These are phyloP conservation scores for Plebejus anna DNA, from an alignment of 2,888 invertebrate genomes.

Conservation along the genomic window DNA sequence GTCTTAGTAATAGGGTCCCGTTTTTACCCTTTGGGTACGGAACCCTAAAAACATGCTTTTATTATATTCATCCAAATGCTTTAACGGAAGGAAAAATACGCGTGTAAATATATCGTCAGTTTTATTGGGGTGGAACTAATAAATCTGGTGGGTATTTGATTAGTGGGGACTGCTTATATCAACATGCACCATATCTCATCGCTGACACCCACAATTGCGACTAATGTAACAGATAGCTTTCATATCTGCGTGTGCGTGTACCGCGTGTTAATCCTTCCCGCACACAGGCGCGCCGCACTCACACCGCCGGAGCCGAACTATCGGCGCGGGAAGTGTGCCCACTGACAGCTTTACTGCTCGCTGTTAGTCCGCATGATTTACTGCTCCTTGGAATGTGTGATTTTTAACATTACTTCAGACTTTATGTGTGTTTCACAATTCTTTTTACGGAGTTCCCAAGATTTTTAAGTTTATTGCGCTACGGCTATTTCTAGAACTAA, in stretches of 20 bases:
- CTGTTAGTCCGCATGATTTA: constrained; percentile 37
- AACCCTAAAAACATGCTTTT: background rate
- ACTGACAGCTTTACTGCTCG: constrained; percentile 40
- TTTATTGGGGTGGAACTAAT: constrained; percentile 7
- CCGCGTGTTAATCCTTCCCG: constrained; percentile 1
- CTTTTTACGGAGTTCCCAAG: background rate
- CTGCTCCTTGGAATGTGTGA: constrained; percentile 26
- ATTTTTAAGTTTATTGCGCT: background rate
- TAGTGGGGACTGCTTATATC: constrained; percentile 20
- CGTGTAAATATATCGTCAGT: constrained; percentile 11
- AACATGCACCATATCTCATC: constrained; percentile 23
- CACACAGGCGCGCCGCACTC: background rate
- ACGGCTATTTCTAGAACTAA: background rate
- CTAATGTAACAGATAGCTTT: constrained; percentile 2
- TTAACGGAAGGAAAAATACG: background rate
- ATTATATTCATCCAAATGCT: background rate
- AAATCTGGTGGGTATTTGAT: constrained; percentile 19
- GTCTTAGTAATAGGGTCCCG: no score
- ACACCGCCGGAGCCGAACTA: background rate
- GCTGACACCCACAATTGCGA: constrained; percentile 19
- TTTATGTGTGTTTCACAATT: background rate
- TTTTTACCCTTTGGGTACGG: no score
- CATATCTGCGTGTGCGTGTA: background rate
- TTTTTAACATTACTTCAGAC: constrained; percentile 11
- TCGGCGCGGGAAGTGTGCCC: constrained; percentile 31